Percentiles rank a stretch among this genome's conserved stretches.
Evolutionary conservation across 2,113 vertebrate genomes (phyloP).

Genomic region (Aramus guarauna): DNA sequence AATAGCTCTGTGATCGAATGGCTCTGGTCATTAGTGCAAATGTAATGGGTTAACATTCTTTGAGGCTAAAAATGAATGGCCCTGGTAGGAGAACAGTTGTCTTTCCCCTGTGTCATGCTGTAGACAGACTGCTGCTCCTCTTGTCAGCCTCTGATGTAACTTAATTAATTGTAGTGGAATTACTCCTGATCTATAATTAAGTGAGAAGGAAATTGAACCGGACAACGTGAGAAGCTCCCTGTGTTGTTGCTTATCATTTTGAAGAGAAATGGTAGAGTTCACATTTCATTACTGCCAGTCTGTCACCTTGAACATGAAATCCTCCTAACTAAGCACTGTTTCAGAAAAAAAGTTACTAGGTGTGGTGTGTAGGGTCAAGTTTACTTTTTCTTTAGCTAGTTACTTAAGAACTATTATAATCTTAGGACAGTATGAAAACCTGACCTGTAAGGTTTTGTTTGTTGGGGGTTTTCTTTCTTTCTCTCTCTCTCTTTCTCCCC

Average conservation of each 20-base stretch:
- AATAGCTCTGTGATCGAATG: background rate
- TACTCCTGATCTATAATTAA: constrained; percentile 51
- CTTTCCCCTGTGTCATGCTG: background rate
- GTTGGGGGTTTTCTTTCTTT: rapidly evolving
- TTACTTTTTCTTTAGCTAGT: background rate
- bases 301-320: background rate
- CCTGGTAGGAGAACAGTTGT: background rate
- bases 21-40: background rate
- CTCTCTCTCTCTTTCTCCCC: too few relatives aligned
- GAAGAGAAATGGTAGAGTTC: constrained; percentile 3
- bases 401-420: background rate
- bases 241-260: constrained; percentile 20
- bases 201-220: constrained; percentile 42
- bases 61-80: background rate
- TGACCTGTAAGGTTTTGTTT: background rate
- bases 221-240: constrained; percentile 50
- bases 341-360: background rate
- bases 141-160: constrained; percentile 33
- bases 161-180: constrained; percentile 60
- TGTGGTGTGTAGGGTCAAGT: background rate
- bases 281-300: background rate
- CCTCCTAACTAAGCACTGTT: background rate
- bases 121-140: constrained; percentile 15
- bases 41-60: background rate
- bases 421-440: background rate